Conservation (phyloP, 2,888 invertebrate species). For the Bombylius major region DNA sequence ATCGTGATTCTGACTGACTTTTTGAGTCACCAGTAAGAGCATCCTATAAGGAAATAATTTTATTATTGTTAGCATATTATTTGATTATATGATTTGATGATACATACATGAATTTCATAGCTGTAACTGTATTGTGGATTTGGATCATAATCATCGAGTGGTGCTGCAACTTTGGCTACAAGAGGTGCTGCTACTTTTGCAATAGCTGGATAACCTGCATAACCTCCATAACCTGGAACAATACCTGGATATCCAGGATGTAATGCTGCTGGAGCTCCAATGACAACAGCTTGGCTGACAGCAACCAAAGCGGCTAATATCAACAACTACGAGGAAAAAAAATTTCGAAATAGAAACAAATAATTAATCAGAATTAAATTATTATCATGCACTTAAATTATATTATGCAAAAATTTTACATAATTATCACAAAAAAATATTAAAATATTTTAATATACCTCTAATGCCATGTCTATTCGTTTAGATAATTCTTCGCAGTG, state of each 20-base stretch:
- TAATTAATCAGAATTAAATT: not conserved
- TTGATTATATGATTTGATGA: too few species aligned
- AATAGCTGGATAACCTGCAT: constrained; percentile 15
- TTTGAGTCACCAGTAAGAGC: constrained; percentile 43
- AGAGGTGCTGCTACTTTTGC: constrained; percentile 30
- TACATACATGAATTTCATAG: constrained; percentile 41
- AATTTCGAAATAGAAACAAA: not conserved
- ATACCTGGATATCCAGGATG: constrained; percentile 14
- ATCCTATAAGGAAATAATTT: constrained; percentile 23
- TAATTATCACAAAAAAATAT: too few species aligned
- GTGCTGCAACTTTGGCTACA: constrained; percentile 16
- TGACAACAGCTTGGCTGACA: constrained; percentile 26
- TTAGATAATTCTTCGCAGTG: constrained; percentile 32
- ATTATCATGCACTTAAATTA: not conserved
- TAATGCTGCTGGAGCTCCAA: constrained; percentile 23
- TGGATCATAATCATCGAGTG: constrained; percentile 34
- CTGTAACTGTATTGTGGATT: constrained; percentile 44
- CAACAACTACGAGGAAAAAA: constrained; percentile 19
- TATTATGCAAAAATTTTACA: too few species aligned
- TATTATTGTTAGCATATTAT: not conserved
- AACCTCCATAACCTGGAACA: constrained; percentile 13
- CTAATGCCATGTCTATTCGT: constrained; percentile 33
- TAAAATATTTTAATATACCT: constrained; percentile 13
- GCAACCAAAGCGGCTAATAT: constrained; percentile 28
- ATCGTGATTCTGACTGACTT: constrained; percentile 42